A percentile compares a stretch with the other conserved stretches of the same genome.
Conservation (phyloP, 92 coral and sea anemone genomes). For the Palythoa heliodiscus region DNA sequence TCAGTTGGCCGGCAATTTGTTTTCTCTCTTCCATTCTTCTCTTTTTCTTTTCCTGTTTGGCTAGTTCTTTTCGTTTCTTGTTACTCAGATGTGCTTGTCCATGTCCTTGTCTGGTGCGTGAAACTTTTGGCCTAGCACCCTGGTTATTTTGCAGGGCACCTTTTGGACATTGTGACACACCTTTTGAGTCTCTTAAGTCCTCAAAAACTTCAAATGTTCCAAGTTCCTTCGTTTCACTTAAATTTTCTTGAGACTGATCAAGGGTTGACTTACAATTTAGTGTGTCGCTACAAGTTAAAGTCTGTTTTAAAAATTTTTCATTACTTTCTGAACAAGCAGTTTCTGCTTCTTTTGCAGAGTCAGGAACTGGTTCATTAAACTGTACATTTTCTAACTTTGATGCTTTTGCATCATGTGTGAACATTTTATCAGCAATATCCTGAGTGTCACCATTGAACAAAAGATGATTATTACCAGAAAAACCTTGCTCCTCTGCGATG, state of each 20-base stretch:
- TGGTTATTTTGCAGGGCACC: slow-evolving; percentile 5
- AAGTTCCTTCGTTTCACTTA: background rate
- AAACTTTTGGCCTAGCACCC: slow-evolving; percentile 84
- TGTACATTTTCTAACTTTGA: background rate
- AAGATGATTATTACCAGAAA: background rate
- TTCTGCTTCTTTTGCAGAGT: background rate
- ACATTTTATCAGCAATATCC: background rate
- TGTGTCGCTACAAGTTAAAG: background rate
- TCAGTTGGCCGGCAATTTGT: slow-evolving; percentile 60
- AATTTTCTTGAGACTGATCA: background rate
- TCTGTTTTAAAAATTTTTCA: background rate
- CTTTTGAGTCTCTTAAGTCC: slow-evolving; percentile 18
- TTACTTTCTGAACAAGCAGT: background rate
- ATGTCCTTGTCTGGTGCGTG: slow-evolving; percentile 46
- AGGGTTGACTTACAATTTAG: background rate
- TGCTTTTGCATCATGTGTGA: background rate
- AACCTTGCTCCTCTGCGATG: slow-evolving; percentile 74
- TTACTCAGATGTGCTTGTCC: slow-evolving; percentile 58
- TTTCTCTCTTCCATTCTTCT: slow-evolving; percentile 80
- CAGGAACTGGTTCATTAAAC: background rate
- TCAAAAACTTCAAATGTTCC: slow-evolving; percentile 25
- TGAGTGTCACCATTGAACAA: background rate
- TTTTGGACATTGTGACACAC: background rate
- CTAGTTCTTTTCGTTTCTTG: slow-evolving; percentile 91
- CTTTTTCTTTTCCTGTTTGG: slow-evolving; percentile 92